Conservation (phyloP, 2,113 vertebrate genomes). For the Chloropsis hardwickii region DNA sequence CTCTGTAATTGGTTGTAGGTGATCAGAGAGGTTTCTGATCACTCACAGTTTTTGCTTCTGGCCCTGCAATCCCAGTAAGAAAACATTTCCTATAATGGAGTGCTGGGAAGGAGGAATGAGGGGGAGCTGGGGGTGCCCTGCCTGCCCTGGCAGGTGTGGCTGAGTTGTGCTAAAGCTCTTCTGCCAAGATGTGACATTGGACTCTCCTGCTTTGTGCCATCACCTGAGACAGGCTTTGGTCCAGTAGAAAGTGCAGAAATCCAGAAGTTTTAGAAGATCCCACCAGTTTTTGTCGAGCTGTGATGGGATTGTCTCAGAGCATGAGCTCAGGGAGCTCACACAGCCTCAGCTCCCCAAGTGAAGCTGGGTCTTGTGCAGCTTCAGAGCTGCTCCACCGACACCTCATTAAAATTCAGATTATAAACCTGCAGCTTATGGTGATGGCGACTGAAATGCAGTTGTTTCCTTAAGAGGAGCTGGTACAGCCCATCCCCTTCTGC, state of each 20-base stretch:
- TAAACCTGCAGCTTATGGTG: not conserved
- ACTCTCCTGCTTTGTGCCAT: not conserved
- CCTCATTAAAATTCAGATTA: not conserved
- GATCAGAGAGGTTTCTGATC: not conserved
- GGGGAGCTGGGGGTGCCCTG: constrained; percentile 5
- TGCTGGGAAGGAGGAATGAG: not conserved
- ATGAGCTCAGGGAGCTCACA: fast-evolving
- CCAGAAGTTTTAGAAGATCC: no score
- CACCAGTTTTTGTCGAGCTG: not conserved
- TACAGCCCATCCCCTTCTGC: not conserved
- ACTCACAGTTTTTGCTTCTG: not conserved
- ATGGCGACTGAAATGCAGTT: not conserved
- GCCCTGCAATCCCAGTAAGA: not conserved
- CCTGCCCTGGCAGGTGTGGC: not conserved
- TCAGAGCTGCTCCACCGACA: not conserved
- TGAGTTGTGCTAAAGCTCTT: not conserved
- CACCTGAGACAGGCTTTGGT: not conserved
- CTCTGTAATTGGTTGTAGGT: not conserved
- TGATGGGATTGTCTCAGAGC: not conserved
- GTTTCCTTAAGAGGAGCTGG: not conserved
- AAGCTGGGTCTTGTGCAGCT: fast-evolving
- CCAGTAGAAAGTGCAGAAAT: not conserved
- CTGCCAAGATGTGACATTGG: not conserved
- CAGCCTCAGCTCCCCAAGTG: not conserved
- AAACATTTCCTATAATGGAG: not conserved